Evolutionary conservation across 64 coral and sea anemone genomes (phyloP).

Genomic region (Pocillopora verrucosa): DNA sequence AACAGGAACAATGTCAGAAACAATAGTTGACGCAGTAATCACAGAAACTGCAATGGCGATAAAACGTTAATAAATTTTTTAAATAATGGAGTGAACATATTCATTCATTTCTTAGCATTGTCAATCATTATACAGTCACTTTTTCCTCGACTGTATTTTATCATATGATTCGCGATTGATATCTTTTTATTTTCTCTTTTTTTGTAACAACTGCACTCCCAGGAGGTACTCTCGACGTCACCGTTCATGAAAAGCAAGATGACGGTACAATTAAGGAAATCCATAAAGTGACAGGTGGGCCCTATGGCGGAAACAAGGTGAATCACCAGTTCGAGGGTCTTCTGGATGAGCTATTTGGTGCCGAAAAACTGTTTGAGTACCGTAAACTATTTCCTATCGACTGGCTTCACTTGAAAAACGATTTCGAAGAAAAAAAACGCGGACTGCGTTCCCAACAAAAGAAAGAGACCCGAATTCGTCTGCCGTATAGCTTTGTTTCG

Average conservation of each 20-base stretch:
- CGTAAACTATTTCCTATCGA: conserved; percentile 12
- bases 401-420: conserved; percentile 37
- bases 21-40: too few species aligned
- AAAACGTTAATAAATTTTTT: too few species aligned
- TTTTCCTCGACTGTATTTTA: too few species aligned
- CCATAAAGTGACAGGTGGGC: conserved; percentile 29
- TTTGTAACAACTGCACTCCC: neutral
- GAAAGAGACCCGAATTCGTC: conserved; percentile 33
- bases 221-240: conserved; percentile 53
- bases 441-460: conserved; percentile 19
- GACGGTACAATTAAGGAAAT: conserved; percentile 32
- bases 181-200: neutral
- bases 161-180: too few species aligned
- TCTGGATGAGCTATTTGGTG: conserved; percentile 48
- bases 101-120: too few species aligned
- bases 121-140: too few species aligned
- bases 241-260: conserved; percentile 27
- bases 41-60: too few species aligned
- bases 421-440: conserved; percentile 55
- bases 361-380: conserved; percentile 20
- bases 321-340: conserved; percentile 33
- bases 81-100: too few species aligned
- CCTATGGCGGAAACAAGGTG: conserved; percentile 50
- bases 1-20: too few species aligned
- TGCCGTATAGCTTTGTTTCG: conserved; percentile 42